A percentile compares a stretch with the other conserved stretches of the same genome.
phyloP scores from a whole-genome alignment of 2,888 invertebrate species.

The Patella pellucida region DNA sequence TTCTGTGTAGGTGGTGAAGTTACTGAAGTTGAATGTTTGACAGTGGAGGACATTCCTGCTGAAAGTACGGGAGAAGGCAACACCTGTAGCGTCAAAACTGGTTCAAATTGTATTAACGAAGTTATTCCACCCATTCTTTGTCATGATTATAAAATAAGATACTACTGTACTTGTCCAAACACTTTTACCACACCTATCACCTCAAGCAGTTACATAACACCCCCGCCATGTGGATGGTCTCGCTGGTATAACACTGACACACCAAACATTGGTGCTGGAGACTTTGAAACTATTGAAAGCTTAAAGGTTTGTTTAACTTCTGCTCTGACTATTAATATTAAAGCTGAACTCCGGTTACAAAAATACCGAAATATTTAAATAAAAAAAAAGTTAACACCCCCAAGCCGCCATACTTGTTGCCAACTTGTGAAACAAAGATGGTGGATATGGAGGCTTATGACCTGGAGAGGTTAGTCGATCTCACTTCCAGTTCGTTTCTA shows the following conservation, averaged over 20 bases:
- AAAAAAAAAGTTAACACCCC: too few relatives aligned
- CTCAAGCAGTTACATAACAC: too few relatives aligned
- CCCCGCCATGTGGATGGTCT: conserved; percentile 51
- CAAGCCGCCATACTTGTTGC: too few relatives aligned
- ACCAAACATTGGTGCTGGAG: conserved; percentile 49
- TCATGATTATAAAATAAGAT: conserved; percentile 61
- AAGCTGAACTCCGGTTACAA: too few relatives aligned
- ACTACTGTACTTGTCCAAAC: conserved; percentile 72
- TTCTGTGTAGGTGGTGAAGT: conserved; percentile 58
- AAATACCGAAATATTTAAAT: too few relatives aligned
- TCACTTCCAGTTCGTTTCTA: too few relatives aligned
- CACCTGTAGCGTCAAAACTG: conserved; percentile 75
- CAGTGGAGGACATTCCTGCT: conserved; percentile 42
- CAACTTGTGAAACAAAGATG: too few relatives aligned
- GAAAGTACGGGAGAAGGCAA: conserved; percentile 48
- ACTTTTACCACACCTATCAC: background rate
- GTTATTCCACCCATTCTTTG: conserved; percentile 46
- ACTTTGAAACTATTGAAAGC: conserved; percentile 48
- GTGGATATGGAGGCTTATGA: too few relatives aligned
- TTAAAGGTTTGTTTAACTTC: conserved; percentile 25
- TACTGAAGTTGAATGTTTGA: conserved; percentile 55
- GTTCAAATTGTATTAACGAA: conserved; percentile 77
- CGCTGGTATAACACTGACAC: conserved; percentile 54
- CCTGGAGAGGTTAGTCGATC: too few relatives aligned
- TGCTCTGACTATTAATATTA: too few relatives aligned